Evolutionary conservation across 2,888 invertebrate species (phyloP), one percentile per base, ranked within the genome.

Genomic region (Protonemura montana): DNA sequence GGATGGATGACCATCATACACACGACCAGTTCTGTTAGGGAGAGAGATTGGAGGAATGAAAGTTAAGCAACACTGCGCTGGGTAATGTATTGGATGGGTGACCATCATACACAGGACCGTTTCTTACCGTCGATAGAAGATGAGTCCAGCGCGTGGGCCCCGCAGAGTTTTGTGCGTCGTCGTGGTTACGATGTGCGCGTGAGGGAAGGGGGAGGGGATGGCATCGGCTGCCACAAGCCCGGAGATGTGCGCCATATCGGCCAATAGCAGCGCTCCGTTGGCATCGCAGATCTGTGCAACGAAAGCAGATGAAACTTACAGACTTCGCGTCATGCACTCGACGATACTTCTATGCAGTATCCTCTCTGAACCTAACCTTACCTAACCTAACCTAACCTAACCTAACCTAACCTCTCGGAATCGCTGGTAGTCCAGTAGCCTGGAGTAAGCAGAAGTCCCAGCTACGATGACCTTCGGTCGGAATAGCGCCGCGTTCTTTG

Each of bases 241-340:
- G 89, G 93, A 93, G 82, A 94, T 92, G 89, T 94, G 94, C 41
- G 94, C 94, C 94, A 94, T 94, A 89, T 94, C 94, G 76, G 93
- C 92, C 91, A 94, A 89, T 86, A 94, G 89, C 86, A 91, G 91
- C 0, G 94, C 93, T 35, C 92, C 92, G 85, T 91, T 91, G 82
- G 91, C 91, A 89, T 91, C 89, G 86, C 90, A 91, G 86, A 94
- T 93, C 90, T 93, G 87, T 1, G 86, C 41, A 10, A n/a, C 59
- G 21, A 3, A 35, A 10, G 35, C 5, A 35, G 35, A 6, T 35
- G 35, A 35, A 10, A 35, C n/a, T n/a, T n/a, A n/a, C n/a, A n/a
- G n/a, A n/a, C n/a, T n/a, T n/a, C n/a, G n/a, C n/a, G n/a, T n/a
- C n/a, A n/a, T n/a, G n/a, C n/a, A n/a, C n/a, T n/a, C n/a, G n/a